These are phyloP conservation scores for Cirrhinus molitorella DNA, from an alignment of 2,797 vertebrate species.

Conservation along the genomic window DNA sequence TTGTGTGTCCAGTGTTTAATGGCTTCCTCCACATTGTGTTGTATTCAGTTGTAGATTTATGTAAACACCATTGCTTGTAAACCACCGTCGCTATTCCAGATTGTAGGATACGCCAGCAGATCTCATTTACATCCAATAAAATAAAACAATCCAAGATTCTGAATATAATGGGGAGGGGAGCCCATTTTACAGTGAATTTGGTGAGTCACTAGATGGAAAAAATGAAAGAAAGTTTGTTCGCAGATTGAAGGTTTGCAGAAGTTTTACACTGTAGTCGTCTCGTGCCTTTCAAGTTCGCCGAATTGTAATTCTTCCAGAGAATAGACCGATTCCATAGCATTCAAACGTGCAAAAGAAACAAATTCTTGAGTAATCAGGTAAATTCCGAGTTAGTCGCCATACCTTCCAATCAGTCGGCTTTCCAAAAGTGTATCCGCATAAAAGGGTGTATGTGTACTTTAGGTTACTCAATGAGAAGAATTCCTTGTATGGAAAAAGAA, in stretches of 20 bases:
- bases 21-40: neutral
- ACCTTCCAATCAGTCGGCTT: neutral
- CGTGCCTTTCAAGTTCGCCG: neutral
- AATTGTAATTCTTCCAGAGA: neutral
- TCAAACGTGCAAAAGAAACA: neutral
- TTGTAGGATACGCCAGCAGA: neutral
- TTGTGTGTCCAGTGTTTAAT: neutral
- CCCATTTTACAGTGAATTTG: neutral
- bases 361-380: neutral
- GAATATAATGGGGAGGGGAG: neutral
- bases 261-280: neutral
- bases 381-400: constrained; percentile 1
- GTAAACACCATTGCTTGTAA: neutral
- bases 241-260: neutral
- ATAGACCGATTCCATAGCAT: neutral
- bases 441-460: neutral
- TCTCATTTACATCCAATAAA: neutral
- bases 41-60: neutral
- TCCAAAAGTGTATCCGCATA: neutral
- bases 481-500: constrained; percentile 11
- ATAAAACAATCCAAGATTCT: neutral
- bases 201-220: neutral
- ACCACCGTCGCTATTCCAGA: neutral
- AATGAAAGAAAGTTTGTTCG: neutral
- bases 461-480: neutral